Conservation (phyloP, 2,113 vertebrate species). For the Felis catus region F.catus_Fca126_mat1.0 CM031420.1:124911001-124911500, state of each 20-base stretch:
- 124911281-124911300: not conserved
- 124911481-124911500: not conserved
- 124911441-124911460: not conserved
- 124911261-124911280: not conserved
- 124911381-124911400: not conserved
- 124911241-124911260: not conserved
- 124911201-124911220: not conserved
- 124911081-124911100: too few species aligned
- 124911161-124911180: not conserved
- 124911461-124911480: not conserved
- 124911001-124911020: not conserved
- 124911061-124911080: not conserved
- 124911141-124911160: too few species aligned
- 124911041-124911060: not conserved
- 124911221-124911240: not conserved
- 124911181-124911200: not conserved
- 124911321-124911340: constrained; percentile 82
- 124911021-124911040: not conserved
- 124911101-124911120: not conserved
- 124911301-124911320: constrained; percentile 52
- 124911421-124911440: not conserved
- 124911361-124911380: not conserved
- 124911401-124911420: too few species aligned
- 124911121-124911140: too few species aligned
- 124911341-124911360: constrained; percentile 77